These are phyloP conservation scores for Tetrao urogallus DNA, from an alignment of 2,113 vertebrate genomes.

Conservation along the genomic window DNA sequence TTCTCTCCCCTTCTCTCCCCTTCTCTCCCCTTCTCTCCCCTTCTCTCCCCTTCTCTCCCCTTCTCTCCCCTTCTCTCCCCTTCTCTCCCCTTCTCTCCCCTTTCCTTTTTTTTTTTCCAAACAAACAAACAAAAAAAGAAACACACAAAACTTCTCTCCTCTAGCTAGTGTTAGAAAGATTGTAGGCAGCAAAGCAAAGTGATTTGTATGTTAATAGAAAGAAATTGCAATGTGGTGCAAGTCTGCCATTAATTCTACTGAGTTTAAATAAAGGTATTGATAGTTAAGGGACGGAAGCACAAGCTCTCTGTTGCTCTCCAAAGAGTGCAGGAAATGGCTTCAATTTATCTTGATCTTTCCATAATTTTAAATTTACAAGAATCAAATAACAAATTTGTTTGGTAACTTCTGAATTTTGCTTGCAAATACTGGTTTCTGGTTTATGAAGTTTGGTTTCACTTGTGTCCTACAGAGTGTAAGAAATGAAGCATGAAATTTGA, in stretches of 20 bases:
- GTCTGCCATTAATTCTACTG: background rate
- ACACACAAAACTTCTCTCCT: no score
- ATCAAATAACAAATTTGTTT: conserved; percentile 4
- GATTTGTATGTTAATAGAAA: background rate
- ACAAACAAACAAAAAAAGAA: no score
- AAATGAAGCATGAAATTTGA: conserved; percentile 10
- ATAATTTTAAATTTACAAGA: background rate
- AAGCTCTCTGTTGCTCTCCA: background rate
- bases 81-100: background rate
- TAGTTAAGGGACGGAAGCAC: background rate
- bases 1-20: background rate
- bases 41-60: background rate
- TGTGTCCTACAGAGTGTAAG: background rate
- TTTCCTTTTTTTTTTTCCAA: background rate
- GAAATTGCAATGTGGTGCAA: background rate
- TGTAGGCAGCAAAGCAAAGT: background rate
- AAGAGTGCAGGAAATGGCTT: background rate
- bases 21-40: no score
- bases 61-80: no score
- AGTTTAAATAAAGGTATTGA: background rate
- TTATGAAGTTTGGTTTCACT: conserved; percentile 10
- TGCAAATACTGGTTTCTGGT: background rate
- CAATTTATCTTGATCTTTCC: background rate
- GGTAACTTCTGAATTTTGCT: background rate
- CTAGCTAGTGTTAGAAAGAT: background rate